phyloP scores from a whole-genome alignment of 2,113 vertebrate genomes.

The Agelaius tricolor region DNA sequence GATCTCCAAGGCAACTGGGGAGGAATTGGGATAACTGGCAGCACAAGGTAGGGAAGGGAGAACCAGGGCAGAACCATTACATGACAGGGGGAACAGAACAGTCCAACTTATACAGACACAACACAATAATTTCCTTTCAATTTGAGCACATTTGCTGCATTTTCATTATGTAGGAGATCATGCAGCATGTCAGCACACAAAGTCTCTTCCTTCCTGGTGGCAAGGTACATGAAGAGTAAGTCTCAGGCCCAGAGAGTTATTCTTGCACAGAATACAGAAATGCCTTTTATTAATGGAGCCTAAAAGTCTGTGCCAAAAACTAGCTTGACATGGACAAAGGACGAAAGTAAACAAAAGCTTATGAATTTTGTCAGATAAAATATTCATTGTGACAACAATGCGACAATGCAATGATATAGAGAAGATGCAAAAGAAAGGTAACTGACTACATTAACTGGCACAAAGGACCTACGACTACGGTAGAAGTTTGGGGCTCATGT shows the following conservation, averaged over 20 bases:
- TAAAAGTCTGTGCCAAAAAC: background rate
- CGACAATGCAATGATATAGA: rapidly evolving
- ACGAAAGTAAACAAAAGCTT: background rate
- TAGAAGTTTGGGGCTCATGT: background rate
- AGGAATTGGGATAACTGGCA: too few relatives aligned
- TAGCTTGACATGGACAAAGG: background rate
- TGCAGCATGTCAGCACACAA: background rate
- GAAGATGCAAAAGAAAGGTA: background rate
- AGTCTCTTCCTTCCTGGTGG: background rate
- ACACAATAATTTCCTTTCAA: background rate
- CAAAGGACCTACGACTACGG: background rate
- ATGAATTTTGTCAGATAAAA: background rate
- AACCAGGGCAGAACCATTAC: too few relatives aligned
- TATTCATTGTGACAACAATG: background rate
- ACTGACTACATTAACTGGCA: background rate
- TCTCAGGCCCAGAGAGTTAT: background rate
- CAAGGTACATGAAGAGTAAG: background rate
- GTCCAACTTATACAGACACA: too few relatives aligned
- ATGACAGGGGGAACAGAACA: too few relatives aligned
- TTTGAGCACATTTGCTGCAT: background rate
- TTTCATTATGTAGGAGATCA: background rate
- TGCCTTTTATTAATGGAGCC: background rate
- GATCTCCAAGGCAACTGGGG: too few relatives aligned
- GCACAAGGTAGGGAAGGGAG: too few relatives aligned
- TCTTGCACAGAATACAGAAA: background rate